Evolutionary conservation across 2,797 vertebrate species (phyloP).

Genomic region (Eupleurogrammus muticus): DNA sequence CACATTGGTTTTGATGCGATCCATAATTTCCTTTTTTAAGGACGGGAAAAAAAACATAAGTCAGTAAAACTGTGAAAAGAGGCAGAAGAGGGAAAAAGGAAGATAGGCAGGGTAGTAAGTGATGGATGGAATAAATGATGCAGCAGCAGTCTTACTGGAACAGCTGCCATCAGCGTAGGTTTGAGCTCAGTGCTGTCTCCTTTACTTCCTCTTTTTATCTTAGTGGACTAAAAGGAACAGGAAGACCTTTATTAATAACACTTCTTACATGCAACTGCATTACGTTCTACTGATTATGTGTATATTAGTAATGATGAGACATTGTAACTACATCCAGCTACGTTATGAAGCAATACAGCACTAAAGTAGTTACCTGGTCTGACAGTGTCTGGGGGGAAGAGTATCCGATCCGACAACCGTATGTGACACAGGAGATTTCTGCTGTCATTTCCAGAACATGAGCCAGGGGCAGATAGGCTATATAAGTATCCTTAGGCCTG

Average conservation of each 20-base stretch:
- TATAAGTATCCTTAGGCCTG: constrained; percentile 95
- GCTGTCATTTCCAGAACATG: constrained; percentile 97
- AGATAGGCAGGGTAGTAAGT: not conserved
- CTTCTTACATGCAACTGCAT: not conserved
- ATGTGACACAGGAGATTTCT: constrained; percentile 96
- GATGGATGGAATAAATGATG: not conserved
- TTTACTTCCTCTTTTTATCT: constrained; percentile 98
- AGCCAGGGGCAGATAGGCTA: constrained; percentile 96
- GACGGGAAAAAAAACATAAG: constrained; percentile 27
- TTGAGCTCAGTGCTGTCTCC: constrained; percentile 92
- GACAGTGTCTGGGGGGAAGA: constrained; percentile 97
- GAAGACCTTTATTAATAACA: not conserved
- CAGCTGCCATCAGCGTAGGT: constrained; percentile 96
- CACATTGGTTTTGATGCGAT: constrained; percentile 98
- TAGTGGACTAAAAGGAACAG: constrained; percentile 89
- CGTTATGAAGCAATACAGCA: not conserved
- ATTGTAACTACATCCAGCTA: not conserved
- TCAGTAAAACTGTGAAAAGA: not conserved
- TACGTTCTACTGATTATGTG: constrained; percentile 13
- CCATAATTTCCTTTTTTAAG: constrained; percentile 98
- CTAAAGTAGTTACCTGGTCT: constrained; percentile 90
- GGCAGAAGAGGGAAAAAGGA: not conserved
- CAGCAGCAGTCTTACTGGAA: constrained; percentile 85
- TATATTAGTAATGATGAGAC: not conserved
- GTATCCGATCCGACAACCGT: constrained; percentile 96